These are phyloP conservation scores for Alloplasta piceator DNA, from an alignment of 2,888 invertebrate species.

Conservation along the genomic window DNA sequence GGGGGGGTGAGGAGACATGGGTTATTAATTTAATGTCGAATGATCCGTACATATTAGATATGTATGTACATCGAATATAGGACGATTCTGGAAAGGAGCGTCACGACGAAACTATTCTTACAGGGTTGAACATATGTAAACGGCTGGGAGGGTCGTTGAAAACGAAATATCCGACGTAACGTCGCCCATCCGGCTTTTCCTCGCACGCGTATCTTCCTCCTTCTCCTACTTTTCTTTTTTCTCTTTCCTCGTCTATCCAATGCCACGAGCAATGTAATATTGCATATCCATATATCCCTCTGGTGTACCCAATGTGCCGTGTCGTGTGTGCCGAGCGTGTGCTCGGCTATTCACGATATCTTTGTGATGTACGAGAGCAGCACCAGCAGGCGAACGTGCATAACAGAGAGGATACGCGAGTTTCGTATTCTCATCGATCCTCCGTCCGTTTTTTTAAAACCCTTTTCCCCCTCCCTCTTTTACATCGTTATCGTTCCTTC, in stretches of 20 bases:
- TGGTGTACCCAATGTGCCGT: too few species aligned
- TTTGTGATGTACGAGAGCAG: constrained; percentile 29
- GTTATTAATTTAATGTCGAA: neutral
- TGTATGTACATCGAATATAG: constrained; percentile 24
- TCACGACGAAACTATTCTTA: constrained; percentile 3
- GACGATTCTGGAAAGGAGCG: constrained; percentile 15
- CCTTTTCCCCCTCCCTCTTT: neutral
- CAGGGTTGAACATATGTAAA: constrained; percentile 39
- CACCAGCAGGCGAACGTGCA: constrained; percentile 2
- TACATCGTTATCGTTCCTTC: constrained; percentile 17
- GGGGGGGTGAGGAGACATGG: too few species aligned
- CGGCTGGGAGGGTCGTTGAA: constrained; percentile 42
- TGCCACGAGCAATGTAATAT: neutral
- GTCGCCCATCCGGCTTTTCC: constrained; percentile 42
- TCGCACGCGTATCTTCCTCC: constrained; percentile 6
- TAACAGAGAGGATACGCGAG: neutral
- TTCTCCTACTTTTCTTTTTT: constrained; percentile 4
- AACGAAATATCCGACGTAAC: constrained; percentile 48
- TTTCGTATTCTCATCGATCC: constrained; percentile 39
- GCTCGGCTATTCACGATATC: constrained; percentile 21
- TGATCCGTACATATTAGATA: constrained; percentile 36
- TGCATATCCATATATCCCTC: neutral
- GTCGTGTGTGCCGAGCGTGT: too few species aligned
- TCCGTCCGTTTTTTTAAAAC: neutral
- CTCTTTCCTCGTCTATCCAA: constrained; percentile 11